Evolutionary conservation across 1,140 invertebrate genomes (phyloP), one percentile per base, ranked within the genome.

Genomic region (Macrobrachium nipponense): DNA sequence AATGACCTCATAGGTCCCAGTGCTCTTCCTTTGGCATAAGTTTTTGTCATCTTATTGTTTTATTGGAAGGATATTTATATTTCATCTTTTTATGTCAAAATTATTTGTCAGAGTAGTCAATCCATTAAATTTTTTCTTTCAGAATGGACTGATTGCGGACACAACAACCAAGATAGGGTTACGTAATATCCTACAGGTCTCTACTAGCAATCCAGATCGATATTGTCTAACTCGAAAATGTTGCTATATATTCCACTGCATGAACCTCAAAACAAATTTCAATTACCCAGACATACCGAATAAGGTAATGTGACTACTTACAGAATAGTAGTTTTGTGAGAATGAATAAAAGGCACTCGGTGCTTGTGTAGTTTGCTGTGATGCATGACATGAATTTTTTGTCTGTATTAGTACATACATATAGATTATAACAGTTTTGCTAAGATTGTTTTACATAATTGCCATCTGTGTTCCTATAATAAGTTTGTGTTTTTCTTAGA

Each of bases 131-230:
- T 23, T n/a, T 43, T 82, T 88, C 90, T 92, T 90, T 58, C 92
- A 96, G 92, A 97, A 97, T 91, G 97, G 97, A 92, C 96, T 96
- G 2, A 94, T 93, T 44, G 96, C 97, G 92, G 96, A 77, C 44
- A 81, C 43, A 10, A 87, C 85, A 11, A 87, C 58, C 23, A 72
- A 84, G 66, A 89, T 88, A 17, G 90, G 90, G 43, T 88, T 91
- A 51, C 87, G 90, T 44, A 90, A 96, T 89, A 92, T 96, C 20
- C 90, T 96, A 59, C 90, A 94, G 82, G 92, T 95, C 14, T 93
- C 93, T 27, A 84, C 91, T 91, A 20, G 92, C 91, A 86, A 90
- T 77, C 20, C 75, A 83, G 27, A 80, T 72, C 91, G 92, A 44
- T 92, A 93, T 17, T 91, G 94, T 61, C 90, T 95, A 0, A 93